These are phyloP conservation scores for Sphaerodactylus townsendi DNA, from an alignment of 2,113 vertebrate genomes.

Conservation along the genomic window DNA sequence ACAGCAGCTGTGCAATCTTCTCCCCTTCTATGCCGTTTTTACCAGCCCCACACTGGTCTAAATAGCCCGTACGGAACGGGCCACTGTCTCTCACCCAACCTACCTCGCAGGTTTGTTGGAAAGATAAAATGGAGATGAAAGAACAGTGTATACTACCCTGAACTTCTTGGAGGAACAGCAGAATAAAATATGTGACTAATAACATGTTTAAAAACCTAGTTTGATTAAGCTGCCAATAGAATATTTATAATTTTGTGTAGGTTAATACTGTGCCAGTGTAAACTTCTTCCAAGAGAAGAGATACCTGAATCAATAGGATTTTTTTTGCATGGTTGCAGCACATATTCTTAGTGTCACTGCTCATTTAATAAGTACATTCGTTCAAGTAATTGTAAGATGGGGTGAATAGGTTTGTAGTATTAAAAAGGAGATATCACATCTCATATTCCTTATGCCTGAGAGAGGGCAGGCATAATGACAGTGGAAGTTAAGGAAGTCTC, in stretches of 20 bases:
- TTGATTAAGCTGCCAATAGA: not conserved
- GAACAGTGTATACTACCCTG: too few species aligned
- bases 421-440: not conserved
- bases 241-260: not conserved
- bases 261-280: not conserved
- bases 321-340: not conserved
- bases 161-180: too few species aligned
- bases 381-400: not conserved
- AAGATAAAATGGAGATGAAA: too few species aligned
- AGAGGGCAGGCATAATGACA: not conserved
- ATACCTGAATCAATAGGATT: not conserved
- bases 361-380: not conserved
- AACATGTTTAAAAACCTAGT: not conserved
- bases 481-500: not conserved
- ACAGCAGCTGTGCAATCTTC: too few species aligned
- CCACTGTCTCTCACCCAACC: too few species aligned
- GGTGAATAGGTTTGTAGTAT: not conserved
- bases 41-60: too few species aligned
- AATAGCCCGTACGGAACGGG: too few species aligned
- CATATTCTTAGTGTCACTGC: not conserved
- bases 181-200: too few species aligned
- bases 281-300: not conserved
- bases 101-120: too few species aligned
- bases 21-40: too few species aligned
- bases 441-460: not conserved